A percentile compares a stretch with the other conserved stretches of the same genome.
Conservation (phyloP, 1,140 invertebrate species). For the Cherax destructor region DNA sequence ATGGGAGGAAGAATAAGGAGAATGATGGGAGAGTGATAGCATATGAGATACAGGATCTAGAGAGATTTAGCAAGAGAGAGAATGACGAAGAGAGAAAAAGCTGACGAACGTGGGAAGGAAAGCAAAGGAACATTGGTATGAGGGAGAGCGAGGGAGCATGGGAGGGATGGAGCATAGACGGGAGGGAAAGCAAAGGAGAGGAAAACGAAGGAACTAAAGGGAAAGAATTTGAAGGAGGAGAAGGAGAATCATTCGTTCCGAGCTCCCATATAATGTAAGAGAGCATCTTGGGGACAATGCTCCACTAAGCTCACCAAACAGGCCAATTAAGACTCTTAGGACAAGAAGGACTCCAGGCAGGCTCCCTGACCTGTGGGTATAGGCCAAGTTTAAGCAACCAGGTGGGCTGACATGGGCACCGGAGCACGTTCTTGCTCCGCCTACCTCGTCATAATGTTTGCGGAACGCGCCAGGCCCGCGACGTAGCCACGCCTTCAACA, state of each 20-base stretch:
- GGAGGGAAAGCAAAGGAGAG: too few relatives aligned
- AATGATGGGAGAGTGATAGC: too few relatives aligned
- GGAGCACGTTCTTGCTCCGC: conserved; percentile 12
- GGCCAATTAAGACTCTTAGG: conserved; percentile 11
- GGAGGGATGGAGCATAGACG: too few relatives aligned
- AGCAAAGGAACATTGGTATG: too few relatives aligned
- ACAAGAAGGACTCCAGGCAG: not conserved
- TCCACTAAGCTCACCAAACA: conserved; percentile 28
- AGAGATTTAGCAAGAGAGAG: too few relatives aligned
- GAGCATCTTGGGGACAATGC: not conserved
- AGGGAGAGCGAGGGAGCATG: too few relatives aligned
- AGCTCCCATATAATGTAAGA: conserved; percentile 14
- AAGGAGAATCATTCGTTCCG: not conserved
- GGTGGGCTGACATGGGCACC: not conserved
- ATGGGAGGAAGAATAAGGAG: too few relatives aligned
- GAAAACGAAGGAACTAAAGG: too few relatives aligned
- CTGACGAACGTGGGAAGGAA: too few relatives aligned
- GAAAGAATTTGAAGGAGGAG: too few relatives aligned
- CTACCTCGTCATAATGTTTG: conserved; percentile 57
- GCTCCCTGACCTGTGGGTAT: not conserved
- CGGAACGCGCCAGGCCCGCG: conserved; percentile 5
- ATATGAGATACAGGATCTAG: too few relatives aligned
- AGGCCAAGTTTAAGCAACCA: not conserved
- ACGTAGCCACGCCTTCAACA: conserved; percentile 14
- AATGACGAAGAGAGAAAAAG: too few relatives aligned